These are phyloP conservation scores for Tiliacea citrago DNA, from an alignment of 2,888 invertebrate species.

Conservation along the genomic window DNA sequence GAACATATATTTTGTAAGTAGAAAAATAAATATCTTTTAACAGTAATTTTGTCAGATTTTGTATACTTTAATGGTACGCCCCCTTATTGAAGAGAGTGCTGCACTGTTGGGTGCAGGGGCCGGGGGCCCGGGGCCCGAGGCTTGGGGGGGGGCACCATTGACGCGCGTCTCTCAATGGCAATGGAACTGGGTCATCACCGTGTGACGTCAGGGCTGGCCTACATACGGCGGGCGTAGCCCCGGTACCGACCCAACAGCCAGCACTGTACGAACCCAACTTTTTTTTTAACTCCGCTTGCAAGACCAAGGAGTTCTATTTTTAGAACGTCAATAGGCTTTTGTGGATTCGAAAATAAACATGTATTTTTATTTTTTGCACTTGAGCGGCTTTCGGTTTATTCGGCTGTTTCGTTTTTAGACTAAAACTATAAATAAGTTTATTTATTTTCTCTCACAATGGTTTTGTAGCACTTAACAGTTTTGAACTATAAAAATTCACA, in stretches of 20 bases:
- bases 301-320: conserved; percentile 82
- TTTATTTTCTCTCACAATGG: too few relatives aligned
- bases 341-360: conserved; percentile 55
- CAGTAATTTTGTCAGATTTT: conserved; percentile 1
- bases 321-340: conserved; percentile 75
- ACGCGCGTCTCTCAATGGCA: conserved; percentile 90
- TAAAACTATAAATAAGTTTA: too few relatives aligned
- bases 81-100: conserved; percentile 63
- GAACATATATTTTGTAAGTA: neutral
- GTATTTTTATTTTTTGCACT: conserved; percentile 39
- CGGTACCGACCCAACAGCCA: conserved; percentile 72
- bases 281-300: conserved; percentile 75
- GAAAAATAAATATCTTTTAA: neutral
- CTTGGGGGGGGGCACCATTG: conserved; percentile 83
- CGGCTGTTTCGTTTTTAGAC: conserved; percentile 4
- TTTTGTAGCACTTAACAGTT: too few relatives aligned
- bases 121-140: conserved; percentile 51
- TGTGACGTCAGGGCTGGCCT: conserved; percentile 88
- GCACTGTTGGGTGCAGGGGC: conserved; percentile 71
- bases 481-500: too few relatives aligned
- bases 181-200: conserved; percentile 85
- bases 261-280: conserved; percentile 72
- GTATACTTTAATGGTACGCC: conserved; percentile 55
- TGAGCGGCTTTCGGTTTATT: conserved; percentile 16
- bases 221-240: conserved; percentile 87